Conservation (phyloP, 1,140 invertebrate genomes). For the Drosophila cardini region DNA sequence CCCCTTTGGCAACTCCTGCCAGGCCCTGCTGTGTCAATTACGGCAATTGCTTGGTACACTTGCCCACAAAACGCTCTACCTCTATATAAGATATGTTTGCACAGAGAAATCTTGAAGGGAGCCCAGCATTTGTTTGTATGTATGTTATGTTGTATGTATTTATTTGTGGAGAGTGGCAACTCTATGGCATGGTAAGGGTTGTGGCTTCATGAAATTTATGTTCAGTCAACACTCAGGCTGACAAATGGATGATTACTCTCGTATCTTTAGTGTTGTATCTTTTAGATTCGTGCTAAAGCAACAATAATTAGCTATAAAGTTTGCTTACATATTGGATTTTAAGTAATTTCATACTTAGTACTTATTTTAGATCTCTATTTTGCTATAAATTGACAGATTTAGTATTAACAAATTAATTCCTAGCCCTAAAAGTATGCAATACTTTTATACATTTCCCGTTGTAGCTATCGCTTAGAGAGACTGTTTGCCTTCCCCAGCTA, state of each 20-base stretch:
- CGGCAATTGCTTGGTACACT: constrained; percentile 68
- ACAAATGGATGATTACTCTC: constrained; percentile 37
- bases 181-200: constrained; percentile 3
- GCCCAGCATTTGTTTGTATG: constrained; percentile 36
- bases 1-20: neutral
- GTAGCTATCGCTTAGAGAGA: too few species aligned
- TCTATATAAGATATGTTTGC: constrained; percentile 53
- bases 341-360: neutral
- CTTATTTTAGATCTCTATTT: neutral
- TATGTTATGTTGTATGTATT: neutral
- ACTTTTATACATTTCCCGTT: too few species aligned
- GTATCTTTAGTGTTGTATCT: constrained; percentile 23
- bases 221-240: constrained; percentile 43
- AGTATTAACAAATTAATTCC: too few species aligned
- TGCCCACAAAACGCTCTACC: constrained; percentile 61
- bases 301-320: constrained; percentile 12
- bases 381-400: too few species aligned
- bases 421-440: too few species aligned
- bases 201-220: constrained; percentile 34
- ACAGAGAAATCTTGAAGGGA: constrained; percentile 17
- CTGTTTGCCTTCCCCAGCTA: too few species aligned
- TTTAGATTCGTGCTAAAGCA: neutral
- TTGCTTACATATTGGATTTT: neutral
- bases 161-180: constrained; percentile 25
- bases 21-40: constrained; percentile 57